Evolutionary conservation across 2,113 vertebrate species (phyloP), one percentile per base, ranked within the genome.

Genomic region (Hydropotes inermis): DNA sequence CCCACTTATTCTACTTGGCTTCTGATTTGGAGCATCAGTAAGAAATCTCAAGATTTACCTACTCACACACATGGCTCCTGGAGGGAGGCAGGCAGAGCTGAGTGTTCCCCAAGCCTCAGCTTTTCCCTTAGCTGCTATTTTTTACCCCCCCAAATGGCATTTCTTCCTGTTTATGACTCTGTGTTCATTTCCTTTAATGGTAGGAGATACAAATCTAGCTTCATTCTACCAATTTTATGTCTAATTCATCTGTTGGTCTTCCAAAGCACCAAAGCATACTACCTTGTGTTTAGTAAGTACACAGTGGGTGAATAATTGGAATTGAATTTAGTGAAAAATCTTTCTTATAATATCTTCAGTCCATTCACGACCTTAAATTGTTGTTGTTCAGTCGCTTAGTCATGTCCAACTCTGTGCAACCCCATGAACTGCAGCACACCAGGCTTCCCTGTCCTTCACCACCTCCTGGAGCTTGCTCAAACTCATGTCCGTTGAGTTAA

Each of bases 181-280:
- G 27, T 92, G 27, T 70, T 86, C 86, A 93, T 86, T 91, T 97
- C 85, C 54, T 97, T 96, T 96, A 54, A 87, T 90, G 85, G 54
- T 30, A 52, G 39, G 33, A 95, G 33, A 87, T 74, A 91, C 36
- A 97, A 94, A 97, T 50, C 74, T 54, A 97, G n/a, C 74, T 86
- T 96, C 74, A 64, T 78, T 76, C 52, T 94, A 81, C 81, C 61
- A 64, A 76, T 74, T 94, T 95, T 76, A 85, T 57, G 12, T 87
- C 60, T 92, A 93, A 79, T 57, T 89, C 39, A 70, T 81, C 25
- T 95, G 86, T 94, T 57, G 93, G n/a, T 85, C 74, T 95, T 58
- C 9, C 50, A 58, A 2, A 90, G 52, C 19, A 54, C 52, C 52
- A 89, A 95, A 83, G 64, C n/a, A 95, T 16, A 92, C 45, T 79